Evolutionary conservation across 2,113 vertebrate genomes (phyloP).

Genomic region (Aplodontia rufa): DNA sequence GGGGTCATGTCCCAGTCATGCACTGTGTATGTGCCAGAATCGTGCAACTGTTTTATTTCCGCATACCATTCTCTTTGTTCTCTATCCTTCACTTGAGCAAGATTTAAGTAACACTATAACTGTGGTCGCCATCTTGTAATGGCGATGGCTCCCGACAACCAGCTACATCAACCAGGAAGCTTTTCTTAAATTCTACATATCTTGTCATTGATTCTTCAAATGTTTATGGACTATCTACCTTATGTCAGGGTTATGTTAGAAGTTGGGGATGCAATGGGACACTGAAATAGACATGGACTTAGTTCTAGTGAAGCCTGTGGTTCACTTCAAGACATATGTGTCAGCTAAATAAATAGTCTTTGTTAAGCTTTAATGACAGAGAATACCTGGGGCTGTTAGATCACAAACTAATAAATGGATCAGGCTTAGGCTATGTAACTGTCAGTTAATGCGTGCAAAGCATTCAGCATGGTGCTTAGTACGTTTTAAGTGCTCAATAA

Average conservation of each 20-base stretch:
- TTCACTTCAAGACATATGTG: neutral
- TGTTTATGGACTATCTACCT: neutral
- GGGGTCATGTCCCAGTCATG: too few relatives aligned
- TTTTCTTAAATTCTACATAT: neutral
- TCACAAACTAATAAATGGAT: neutral
- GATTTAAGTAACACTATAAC: too few relatives aligned
- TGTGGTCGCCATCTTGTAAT: too few relatives aligned
- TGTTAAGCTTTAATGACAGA: neutral
- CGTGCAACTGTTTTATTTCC: too few relatives aligned
- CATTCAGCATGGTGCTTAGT: neutral
- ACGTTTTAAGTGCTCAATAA: neutral
- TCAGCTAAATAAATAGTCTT: neutral
- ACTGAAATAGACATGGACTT: neutral
- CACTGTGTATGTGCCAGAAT: too few relatives aligned
- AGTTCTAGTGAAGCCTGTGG: neutral
- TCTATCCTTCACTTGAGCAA: too few relatives aligned
- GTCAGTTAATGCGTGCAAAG: neutral
- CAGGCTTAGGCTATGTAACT: neutral
- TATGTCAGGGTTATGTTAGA: neutral
- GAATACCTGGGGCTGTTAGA: neutral
- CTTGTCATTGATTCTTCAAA: neutral
- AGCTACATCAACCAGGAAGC: neutral
- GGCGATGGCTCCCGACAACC: too few relatives aligned
- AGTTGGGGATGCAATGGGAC: neutral
- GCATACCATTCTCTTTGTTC: too few relatives aligned